Base-by-base conservation (phyloP, 2,113 vertebrate genomes). In the Catharus fuscescens region DNA sequence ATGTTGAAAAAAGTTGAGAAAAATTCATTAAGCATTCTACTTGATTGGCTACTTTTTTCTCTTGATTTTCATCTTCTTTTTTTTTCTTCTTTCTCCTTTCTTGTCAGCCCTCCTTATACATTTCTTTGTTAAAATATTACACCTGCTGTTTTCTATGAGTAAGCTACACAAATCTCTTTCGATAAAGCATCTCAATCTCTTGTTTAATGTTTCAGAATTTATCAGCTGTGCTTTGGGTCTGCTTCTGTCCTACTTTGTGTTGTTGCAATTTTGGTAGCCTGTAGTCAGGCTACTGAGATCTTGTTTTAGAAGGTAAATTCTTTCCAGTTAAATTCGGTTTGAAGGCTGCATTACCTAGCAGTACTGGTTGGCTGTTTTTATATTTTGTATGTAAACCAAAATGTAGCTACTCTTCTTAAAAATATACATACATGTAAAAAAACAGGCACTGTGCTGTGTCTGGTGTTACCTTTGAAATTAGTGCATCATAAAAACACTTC, bases 61-160 rank as follows among this genome's bases (percentile, higher is more conserved):
- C 52, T 73, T 52, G 32, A 8, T 50, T 80, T 84, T 87, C 3
- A 29, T 77, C 7, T 60, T 76, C 14, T 4, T 6, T 36, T 18
- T n/a, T 4, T 4, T 8, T 2, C 2, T 31, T 6, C 3, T 18
- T 45, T 18, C 5, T 38, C 8, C 4, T 45, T 34, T 59, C 8
- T 56, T 69, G 21, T 73, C 28, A 34, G 26, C 8, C 48, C 88
- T 47, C 9, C 3, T 26, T 52, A 12, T 13, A 7, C 1, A 8
- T 71, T 76, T 44, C 5, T 44, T 83, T 53, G 23, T 21, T 86
- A 42, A 53, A 76, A 23, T 56, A 82, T 3, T n/a, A 13, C 20
- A 28, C 7, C 14, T 87, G 23, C 14, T 85, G 8, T 78, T 71
- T 71, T 45, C 13, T 64, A 12, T 16, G 2, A 50, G 8, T 45